Evolutionary conservation across 2,888 invertebrate species (phyloP).

Genomic region (Fragum fragum): DNA sequence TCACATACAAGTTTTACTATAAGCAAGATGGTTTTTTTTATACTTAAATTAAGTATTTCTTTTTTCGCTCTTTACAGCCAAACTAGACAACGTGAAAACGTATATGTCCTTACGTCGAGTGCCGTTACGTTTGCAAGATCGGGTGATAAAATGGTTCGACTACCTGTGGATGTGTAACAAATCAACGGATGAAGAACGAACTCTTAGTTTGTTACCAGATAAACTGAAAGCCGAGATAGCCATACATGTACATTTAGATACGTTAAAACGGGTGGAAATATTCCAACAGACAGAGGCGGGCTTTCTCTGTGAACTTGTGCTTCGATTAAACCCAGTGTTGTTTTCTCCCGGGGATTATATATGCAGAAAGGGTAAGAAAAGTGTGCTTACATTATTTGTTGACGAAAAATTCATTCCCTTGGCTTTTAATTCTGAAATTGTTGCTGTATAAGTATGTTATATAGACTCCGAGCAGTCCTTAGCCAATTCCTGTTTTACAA

Average conservation of each 20-base stretch:
- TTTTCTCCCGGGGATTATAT: conserved; percentile 99
- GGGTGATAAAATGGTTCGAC: conserved; percentile 99
- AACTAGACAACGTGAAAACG: conserved; percentile 99
- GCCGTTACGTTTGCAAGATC: conserved; percentile 97
- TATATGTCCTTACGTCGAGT: conserved; percentile 99
- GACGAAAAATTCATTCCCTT: no score
- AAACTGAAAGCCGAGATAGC: conserved; percentile 99
- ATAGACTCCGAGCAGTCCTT: no score
- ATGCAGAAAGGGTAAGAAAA: conserved; percentile 97
- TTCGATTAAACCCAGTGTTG: conserved; percentile 96
- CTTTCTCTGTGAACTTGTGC: conserved; percentile 98
- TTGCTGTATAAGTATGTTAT: no score
- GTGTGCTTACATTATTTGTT: no score
- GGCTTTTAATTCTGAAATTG: no score
- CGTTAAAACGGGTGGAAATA: conserved; percentile 96
- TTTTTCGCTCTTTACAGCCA: conserved; percentile 91
- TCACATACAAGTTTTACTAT: no score
- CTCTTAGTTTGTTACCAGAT: conserved; percentile 89
- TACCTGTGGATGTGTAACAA: conserved; percentile 99
- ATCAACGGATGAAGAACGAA: conserved; percentile 98
- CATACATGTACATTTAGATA: conserved; percentile 99
- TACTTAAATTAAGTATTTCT: background rate
- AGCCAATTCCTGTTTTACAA: no score
- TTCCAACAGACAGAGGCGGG: conserved; percentile 99
- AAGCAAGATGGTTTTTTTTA: no score